Evolutionary conservation across 2,888 invertebrate species (phyloP).

Genomic region (Mongoloraphidia duomilia): DNA sequence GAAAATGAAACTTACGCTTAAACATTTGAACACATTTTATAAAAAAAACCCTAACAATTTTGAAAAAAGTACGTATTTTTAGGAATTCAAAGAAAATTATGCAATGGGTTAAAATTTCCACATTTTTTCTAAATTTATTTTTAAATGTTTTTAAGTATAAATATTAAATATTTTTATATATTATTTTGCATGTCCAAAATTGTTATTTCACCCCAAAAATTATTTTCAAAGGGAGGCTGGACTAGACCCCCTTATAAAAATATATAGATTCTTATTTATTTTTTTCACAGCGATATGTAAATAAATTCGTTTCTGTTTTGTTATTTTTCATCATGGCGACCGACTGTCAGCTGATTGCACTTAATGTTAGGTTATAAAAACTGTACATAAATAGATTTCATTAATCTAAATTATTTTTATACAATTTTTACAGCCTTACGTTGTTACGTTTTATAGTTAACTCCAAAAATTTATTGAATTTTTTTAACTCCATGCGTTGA

Average conservation of each 20-base stretch:
- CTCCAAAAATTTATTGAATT: constrained; percentile 2
- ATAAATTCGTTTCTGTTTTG: constrained; percentile 23
- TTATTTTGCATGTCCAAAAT: no score
- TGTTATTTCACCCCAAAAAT: not conserved
- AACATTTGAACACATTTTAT: no score
- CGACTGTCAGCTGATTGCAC: constrained; percentile 14
- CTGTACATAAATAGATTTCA: no score
- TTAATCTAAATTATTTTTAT: not conserved
- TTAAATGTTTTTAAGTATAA: no score
- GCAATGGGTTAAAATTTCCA: no score
- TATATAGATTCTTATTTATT: constrained; percentile 3
- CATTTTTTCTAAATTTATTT: no score
- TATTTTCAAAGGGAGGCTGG: constrained; percentile 2
- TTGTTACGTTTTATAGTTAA: not conserved
- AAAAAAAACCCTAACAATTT: no score
- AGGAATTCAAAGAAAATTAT: no score
- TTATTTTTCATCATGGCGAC: constrained; percentile 14
- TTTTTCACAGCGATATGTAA: constrained; percentile 29
- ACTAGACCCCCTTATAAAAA: not conserved
- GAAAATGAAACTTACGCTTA: no score
- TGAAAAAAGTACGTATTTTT: no score
- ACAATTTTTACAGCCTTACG: not conserved
- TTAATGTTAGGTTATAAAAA: not conserved
- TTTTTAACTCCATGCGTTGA: constrained; percentile 1
- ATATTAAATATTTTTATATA: no score